Conservation (phyloP, 2,113 vertebrate genomes). For the Callorhinus ursinus region DNA sequence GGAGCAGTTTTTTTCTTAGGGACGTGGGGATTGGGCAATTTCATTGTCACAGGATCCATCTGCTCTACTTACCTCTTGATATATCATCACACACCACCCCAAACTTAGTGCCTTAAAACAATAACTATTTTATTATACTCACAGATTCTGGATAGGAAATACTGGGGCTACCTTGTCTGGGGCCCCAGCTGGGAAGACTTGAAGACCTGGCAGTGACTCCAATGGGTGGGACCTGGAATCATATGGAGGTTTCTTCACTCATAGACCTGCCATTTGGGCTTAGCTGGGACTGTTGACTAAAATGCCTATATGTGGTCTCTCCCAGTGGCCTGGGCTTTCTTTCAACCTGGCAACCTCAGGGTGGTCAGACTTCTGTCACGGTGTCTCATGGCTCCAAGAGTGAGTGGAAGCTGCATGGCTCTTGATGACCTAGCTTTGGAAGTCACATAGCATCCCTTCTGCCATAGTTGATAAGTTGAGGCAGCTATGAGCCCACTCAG, state of each 20-base stretch:
- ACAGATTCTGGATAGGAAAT: neutral
- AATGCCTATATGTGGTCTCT: rapidly evolving
- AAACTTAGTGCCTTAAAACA: neutral
- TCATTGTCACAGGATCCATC: neutral
- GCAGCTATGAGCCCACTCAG: too few relatives aligned
- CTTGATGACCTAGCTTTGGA: neutral
- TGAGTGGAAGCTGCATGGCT: neutral
- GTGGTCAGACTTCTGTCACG: neutral
- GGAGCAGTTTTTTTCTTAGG: neutral
- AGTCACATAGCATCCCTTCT: neutral
- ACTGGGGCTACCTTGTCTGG: neutral
- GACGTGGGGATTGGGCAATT: neutral
- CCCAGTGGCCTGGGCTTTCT: neutral
- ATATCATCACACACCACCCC: neutral
- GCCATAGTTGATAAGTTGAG: neutral
- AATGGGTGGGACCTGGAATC: neutral
- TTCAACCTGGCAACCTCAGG: neutral
- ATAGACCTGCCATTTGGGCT: neutral
- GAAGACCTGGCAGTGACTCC: neutral
- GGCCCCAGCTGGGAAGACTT: neutral
- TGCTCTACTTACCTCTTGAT: neutral
- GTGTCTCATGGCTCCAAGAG: neutral
- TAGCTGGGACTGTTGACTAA: neutral
- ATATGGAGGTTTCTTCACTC: neutral
- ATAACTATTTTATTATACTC: neutral